These are phyloP conservation scores for Eilema sororculum DNA, from an alignment of 2,888 invertebrate genomes.

Conservation along the genomic window DNA sequence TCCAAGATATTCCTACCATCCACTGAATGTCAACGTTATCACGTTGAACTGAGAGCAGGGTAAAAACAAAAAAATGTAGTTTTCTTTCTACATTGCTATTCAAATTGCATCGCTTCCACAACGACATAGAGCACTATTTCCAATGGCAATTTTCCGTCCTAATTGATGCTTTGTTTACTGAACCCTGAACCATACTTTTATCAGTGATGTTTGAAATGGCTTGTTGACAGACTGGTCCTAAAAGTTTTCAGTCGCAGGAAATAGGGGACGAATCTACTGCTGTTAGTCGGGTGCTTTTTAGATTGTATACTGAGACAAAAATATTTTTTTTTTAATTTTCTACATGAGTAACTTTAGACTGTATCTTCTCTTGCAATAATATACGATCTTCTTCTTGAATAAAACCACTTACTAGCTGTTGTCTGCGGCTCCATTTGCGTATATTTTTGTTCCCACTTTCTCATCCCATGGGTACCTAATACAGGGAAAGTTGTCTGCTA, in stretches of 20 bases:
- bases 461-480: too few species aligned
- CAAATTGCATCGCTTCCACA: not conserved
- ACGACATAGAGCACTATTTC: not conserved
- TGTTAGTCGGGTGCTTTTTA: not conserved
- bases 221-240: not conserved
- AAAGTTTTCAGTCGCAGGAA: not conserved
- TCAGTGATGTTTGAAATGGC: slow-evolving; percentile 4
- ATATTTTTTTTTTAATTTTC: not conserved
- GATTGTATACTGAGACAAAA: not conserved
- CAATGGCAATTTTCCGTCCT: not conserved
- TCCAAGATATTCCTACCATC: not conserved
- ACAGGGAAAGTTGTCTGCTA: too few species aligned
- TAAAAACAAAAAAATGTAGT: not conserved
- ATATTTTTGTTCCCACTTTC: too few species aligned
- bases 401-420: too few species aligned
- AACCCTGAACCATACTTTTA: not conserved
- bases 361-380: not conserved
- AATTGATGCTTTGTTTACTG: slow-evolving; percentile 4
- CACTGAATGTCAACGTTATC: not conserved
- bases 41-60: not conserved
- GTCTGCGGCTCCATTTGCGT: too few species aligned
- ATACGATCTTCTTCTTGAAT: too few species aligned
- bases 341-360: too few species aligned
- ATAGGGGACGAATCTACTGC: not conserved
- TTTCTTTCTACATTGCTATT: slow-evolving; percentile 4